phyloP scores from a whole-genome alignment of 2,888 invertebrate genomes.

The Oasisia sp. region DNA sequence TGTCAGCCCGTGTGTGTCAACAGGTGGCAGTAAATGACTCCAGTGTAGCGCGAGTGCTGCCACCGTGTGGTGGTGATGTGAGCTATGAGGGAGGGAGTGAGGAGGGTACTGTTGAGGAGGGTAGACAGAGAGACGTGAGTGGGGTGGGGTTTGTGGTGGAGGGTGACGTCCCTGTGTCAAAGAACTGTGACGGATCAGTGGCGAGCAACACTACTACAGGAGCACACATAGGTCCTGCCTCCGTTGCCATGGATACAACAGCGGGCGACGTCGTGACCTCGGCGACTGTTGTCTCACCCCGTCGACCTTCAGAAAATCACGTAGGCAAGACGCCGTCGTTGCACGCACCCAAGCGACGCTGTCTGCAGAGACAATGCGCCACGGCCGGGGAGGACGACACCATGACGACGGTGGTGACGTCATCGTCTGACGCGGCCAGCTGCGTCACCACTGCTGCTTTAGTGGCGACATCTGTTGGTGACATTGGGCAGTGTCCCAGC shows the following conservation, averaged over 20 bases:
- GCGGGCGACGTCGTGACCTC: not conserved
- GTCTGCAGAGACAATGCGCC: not conserved
- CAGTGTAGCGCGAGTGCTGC: not conserved
- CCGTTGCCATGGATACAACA: not conserved
- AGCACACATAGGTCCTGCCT: not conserved
- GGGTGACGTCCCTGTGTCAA: not conserved
- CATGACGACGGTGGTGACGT: not conserved
- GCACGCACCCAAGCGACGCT: not conserved
- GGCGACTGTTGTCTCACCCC: not conserved
- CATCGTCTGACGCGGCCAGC: not conserved
- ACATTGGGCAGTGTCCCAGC: not conserved
- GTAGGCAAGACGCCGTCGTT: not conserved
- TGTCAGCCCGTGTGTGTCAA: not conserved
- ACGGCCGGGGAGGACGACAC: not conserved
- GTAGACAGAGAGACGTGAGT: not conserved
- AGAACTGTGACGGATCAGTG: not conserved
- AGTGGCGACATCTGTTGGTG: not conserved
- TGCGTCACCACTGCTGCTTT: not conserved
- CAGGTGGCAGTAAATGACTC: not conserved
- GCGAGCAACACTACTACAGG: not conserved
- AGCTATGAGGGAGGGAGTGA: not conserved
- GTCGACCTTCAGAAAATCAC: not conserved
- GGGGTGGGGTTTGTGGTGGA: not conserved
- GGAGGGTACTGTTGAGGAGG: not conserved
- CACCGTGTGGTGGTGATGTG: not conserved